Evolutionary conservation across 2,797 vertebrate species (phyloP).

Genomic region (Gadopsis bispinosus): DNA sequence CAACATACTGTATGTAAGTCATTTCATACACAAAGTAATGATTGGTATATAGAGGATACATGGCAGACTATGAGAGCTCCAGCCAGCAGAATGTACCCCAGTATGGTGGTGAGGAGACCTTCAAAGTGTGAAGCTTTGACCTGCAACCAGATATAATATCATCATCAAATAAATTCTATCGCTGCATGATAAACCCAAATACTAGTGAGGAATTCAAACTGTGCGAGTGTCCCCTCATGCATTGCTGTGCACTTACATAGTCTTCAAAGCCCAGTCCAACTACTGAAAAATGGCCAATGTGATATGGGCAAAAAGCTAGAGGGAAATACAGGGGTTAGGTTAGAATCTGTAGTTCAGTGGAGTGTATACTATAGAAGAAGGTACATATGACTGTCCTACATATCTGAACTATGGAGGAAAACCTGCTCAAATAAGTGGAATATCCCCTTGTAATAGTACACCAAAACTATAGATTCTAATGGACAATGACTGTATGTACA

Average conservation of each 20-base stretch:
- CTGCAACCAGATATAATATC: conserved; percentile 66
- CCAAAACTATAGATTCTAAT: not conserved
- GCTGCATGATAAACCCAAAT: not conserved
- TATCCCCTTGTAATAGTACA: not conserved
- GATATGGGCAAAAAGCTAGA: conserved; percentile 96
- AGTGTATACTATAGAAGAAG: not conserved
- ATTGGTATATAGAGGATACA: conserved; percentile 88
- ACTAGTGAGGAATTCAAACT: not conserved
- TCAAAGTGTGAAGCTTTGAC: conserved; percentile 97
- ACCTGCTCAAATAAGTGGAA: not conserved
- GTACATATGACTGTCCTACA: not conserved
- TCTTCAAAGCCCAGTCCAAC: conserved; percentile 96
- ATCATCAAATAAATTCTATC: not conserved
- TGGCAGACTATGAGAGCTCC: conserved; percentile 94
- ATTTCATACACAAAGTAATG: not conserved
- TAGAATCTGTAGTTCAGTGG: not conserved
- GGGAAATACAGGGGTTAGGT: not conserved
- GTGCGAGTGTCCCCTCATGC: conserved; percentile 33
- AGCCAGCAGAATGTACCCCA: conserved; percentile 95
- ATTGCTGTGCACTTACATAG: conserved; percentile 86
- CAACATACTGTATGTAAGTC: not conserved
- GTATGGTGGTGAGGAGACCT: conserved; percentile 95
- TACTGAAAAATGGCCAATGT: conserved; percentile 97
- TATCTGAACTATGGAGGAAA: not conserved
- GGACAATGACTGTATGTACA: not conserved